Conservation (phyloP, 2,113 vertebrate species). For the Catagonus wagneri region DNA sequence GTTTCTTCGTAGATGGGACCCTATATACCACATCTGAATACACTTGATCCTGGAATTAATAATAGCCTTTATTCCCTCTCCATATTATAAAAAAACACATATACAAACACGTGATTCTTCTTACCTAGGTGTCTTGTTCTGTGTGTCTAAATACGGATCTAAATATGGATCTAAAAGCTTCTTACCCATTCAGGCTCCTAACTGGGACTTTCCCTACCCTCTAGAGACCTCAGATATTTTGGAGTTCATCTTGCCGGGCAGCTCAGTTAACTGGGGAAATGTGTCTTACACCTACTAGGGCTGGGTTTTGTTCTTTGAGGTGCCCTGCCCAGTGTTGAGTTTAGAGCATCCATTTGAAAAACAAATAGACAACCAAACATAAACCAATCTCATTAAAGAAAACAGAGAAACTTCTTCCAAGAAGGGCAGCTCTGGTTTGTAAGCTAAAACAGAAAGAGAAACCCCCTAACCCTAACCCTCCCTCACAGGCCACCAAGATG, state of each 20-base stretch:
- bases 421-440: not conserved
- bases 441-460: not conserved
- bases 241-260: not conserved
- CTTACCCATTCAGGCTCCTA: not conserved
- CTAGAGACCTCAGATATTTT: not conserved
- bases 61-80: not conserved
- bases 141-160: not conserved
- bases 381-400: not conserved
- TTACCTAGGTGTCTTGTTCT: not conserved
- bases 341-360: not conserved
- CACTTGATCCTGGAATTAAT: not conserved
- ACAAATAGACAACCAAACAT: not conserved
- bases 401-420: not conserved
- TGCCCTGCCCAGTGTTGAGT: not conserved
- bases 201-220: not conserved
- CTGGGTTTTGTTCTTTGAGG: not conserved
- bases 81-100: not conserved
- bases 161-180: not conserved
- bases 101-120: not conserved
- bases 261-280: not conserved
- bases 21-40: not conserved
- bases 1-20: not conserved
- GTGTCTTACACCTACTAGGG: not conserved
- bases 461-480: accelerated
- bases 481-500: not conserved